These are phyloP conservation scores for Butorides virescens DNA, from an alignment of 2,113 vertebrate species.

Conservation along the genomic window DNA sequence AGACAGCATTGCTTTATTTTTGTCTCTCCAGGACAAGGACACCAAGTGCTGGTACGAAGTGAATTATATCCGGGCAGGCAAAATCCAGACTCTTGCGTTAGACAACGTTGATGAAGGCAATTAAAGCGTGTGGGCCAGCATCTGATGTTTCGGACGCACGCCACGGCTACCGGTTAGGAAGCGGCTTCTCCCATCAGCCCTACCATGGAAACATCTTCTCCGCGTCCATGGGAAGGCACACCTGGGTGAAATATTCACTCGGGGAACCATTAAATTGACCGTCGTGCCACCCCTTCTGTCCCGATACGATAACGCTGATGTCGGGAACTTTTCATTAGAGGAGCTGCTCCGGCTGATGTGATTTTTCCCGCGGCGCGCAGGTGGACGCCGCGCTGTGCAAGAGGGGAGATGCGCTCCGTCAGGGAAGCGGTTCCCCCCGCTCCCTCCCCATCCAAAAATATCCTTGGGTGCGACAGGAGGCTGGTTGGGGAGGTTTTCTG, in stretches of 20 bases:
- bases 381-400: not conserved
- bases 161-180: not conserved
- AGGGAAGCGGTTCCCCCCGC: not conserved
- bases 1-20: not conserved
- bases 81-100: not conserved
- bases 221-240: not conserved
- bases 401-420: not conserved
- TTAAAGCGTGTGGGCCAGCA: not conserved
- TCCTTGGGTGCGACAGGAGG: fast-evolving
- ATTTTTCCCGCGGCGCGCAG: not conserved
- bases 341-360: not conserved
- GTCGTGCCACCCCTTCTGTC: not conserved
- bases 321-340: not conserved
- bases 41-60: not conserved
- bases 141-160: fast-evolving
- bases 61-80: not conserved
- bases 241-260: not conserved
- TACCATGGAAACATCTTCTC: not conserved
- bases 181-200: not conserved
- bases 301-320: too few relatives aligned
- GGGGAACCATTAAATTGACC: not conserved
- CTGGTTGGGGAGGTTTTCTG: not conserved
- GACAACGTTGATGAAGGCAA: not conserved
- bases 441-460: not conserved
- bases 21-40: not conserved